phyloP scores from a whole-genome alignment of 2,888 invertebrate species.

The Graphium colonna region DNA sequence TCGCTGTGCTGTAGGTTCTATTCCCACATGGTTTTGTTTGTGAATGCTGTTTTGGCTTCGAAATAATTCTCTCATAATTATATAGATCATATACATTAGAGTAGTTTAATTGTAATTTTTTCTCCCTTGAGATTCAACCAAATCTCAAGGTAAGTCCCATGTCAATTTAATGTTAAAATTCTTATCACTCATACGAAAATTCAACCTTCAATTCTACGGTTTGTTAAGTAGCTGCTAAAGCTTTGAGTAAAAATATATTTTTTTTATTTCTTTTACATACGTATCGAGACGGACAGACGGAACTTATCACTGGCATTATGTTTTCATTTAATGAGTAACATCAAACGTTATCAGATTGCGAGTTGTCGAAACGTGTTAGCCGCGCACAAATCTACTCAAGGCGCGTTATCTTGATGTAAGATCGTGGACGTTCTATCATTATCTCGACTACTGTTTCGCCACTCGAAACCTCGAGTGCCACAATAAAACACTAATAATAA shows the following conservation, averaged over 20 bases:
- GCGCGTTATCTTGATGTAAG: conserved; percentile 12
- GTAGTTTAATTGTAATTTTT: too few relatives aligned
- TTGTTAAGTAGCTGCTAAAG: too few relatives aligned
- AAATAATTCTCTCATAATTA: too few relatives aligned
- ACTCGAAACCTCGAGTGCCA: conserved; percentile 17
- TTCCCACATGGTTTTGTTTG: neutral
- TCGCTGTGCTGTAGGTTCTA: neutral
- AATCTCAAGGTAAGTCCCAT: too few relatives aligned
- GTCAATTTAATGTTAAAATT: too few relatives aligned
- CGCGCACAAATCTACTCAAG: conserved; percentile 10
- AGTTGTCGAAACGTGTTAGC: conserved; percentile 12
- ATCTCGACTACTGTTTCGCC: conserved; percentile 15
- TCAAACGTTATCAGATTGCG: conserved; percentile 6
- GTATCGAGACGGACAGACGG: too few relatives aligned
- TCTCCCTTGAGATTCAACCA: too few relatives aligned
- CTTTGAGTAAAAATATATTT: too few relatives aligned
- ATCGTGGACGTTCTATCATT: conserved; percentile 16
- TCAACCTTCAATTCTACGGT: too few relatives aligned
- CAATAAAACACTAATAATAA: conserved; percentile 15
- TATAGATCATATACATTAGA: too few relatives aligned
- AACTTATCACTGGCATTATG: conserved; percentile 1
- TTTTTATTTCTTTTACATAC: too few relatives aligned
- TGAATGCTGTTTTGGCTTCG: neutral
- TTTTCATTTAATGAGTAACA: conserved; percentile 3
- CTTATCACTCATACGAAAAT: too few relatives aligned